phyloP scores from a whole-genome alignment of 1,140 invertebrate genomes.

The Drosophila truncata region DNA sequence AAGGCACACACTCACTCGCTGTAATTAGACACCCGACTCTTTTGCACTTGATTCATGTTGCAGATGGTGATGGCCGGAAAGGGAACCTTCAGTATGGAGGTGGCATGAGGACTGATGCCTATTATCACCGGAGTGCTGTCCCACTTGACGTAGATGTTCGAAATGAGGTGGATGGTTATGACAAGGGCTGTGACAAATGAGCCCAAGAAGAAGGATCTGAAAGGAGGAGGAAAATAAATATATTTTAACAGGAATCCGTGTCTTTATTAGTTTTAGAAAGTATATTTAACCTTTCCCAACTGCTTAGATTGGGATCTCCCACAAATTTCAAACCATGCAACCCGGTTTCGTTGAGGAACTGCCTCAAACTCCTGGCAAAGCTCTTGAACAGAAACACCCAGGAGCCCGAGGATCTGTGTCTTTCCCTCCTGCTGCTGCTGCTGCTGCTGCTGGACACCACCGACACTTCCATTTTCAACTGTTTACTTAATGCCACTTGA shows the following conservation, averaged over 20 bases:
- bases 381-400: slow-evolving; percentile 37
- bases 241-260: background rate
- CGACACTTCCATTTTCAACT: slow-evolving; percentile 36
- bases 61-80: slow-evolving; percentile 93
- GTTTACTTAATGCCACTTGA: slow-evolving; percentile 20
- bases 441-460: background rate
- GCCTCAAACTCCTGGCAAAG: slow-evolving; percentile 43
- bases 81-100: slow-evolving; percentile 88
- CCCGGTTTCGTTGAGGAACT: slow-evolving; percentile 89
- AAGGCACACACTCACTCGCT: slow-evolving; percentile 39
- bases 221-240: too few relatives aligned
- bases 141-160: slow-evolving; percentile 90
- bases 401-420: slow-evolving; percentile 13
- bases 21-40: slow-evolving; percentile 81
- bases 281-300: slow-evolving; percentile 88
- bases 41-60: slow-evolving; percentile 92
- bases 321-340: slow-evolving; percentile 92
- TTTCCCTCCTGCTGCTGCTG: background rate
- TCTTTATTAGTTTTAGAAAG: background rate
- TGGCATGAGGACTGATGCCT: slow-evolving; percentile 88
- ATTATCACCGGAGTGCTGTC: slow-evolving; percentile 90
- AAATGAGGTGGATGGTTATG: slow-evolving; percentile 89
- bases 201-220: slow-evolving; percentile 72
- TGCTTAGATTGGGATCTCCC: slow-evolving; percentile 88
- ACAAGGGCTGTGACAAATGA: slow-evolving; percentile 89